A percentile compares a stretch with the other conserved stretches of the same genome.
Conservation (phyloP, 2,888 invertebrate genomes). For the Endomychus coccineus region DNA sequence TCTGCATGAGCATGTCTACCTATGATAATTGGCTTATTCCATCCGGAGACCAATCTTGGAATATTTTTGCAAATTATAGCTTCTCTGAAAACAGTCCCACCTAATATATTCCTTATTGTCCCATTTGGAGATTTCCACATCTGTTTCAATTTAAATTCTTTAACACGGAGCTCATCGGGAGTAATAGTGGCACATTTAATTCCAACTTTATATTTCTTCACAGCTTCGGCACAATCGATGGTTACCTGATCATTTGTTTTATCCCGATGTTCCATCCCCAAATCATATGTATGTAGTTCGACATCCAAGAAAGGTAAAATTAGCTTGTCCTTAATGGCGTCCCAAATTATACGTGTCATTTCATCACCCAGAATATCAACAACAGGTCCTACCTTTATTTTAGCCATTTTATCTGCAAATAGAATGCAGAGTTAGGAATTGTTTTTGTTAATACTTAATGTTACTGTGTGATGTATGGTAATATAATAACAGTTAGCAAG, state of each 20-base stretch:
- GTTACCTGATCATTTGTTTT: slow-evolving; percentile 93
- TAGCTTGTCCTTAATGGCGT: slow-evolving; percentile 92
- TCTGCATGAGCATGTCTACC: slow-evolving; percentile 98
- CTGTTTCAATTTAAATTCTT: slow-evolving; percentile 79
- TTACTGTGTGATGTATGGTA: too few relatives aligned
- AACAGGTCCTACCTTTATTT: slow-evolving; percentile 77
- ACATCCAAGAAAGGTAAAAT: slow-evolving; percentile 94
- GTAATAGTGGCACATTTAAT: slow-evolving; percentile 99
- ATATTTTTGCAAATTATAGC: slow-evolving; percentile 89
- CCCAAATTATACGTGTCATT: slow-evolving; percentile 98
- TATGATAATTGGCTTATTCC: slow-evolving; percentile 96
- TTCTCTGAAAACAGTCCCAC: slow-evolving; percentile 74
- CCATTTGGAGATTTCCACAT: slow-evolving; percentile 92
- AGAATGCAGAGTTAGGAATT: too few relatives aligned
- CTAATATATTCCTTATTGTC: slow-evolving; percentile 80
- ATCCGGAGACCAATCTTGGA: slow-evolving; percentile 88
- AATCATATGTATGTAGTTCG: slow-evolving; percentile 87
- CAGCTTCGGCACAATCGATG: slow-evolving; percentile 91
- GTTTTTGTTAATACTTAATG: too few relatives aligned
- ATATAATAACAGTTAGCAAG: too few relatives aligned
- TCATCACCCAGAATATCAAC: slow-evolving; percentile 93
- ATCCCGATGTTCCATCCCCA: slow-evolving; percentile 93
- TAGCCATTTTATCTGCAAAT: slow-evolving; percentile 32
- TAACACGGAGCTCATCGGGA: slow-evolving; percentile 92
- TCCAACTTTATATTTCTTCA: slow-evolving; percentile 95